phyloP scores from a whole-genome alignment of 2,888 invertebrate species.

The Chesias legatella region DNA sequence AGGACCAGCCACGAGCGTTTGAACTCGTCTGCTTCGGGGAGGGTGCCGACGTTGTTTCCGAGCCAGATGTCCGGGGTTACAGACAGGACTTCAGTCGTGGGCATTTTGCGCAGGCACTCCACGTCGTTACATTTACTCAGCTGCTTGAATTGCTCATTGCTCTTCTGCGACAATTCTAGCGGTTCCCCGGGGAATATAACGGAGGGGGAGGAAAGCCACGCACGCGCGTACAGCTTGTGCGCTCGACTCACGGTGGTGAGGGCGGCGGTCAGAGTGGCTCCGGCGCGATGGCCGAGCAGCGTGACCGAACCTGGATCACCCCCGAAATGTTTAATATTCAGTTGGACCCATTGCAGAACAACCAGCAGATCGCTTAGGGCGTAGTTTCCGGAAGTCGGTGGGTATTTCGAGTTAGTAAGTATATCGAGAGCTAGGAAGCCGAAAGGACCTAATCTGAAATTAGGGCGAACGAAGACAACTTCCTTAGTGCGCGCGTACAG shows the following conservation, averaged over 20 bases:
- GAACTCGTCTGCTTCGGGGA: slow-evolving; percentile 81
- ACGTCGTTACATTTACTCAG: slow-evolving; percentile 78
- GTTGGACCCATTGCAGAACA: slow-evolving; percentile 88
- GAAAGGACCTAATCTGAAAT: slow-evolving; percentile 88
- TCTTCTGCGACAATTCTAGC: slow-evolving; percentile 80
- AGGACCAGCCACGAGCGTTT: slow-evolving; percentile 88
- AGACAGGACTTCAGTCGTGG: slow-evolving; percentile 81
- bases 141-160: slow-evolving; percentile 82
- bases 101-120: slow-evolving; percentile 78
- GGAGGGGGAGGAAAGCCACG: slow-evolving; percentile 90
- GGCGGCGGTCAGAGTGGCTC: slow-evolving; percentile 90
- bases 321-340: slow-evolving; percentile 91
- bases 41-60: slow-evolving; percentile 81
- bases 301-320: slow-evolving; percentile 90
- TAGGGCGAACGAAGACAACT: slow-evolving; percentile 92
- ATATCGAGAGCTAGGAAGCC: slow-evolving; percentile 90
- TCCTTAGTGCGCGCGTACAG: slow-evolving; percentile 88
- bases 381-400: slow-evolving; percentile 91
- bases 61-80: slow-evolving; percentile 87
- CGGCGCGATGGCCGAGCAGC: slow-evolving; percentile 91
- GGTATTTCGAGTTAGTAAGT: slow-evolving; percentile 85
- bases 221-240: slow-evolving; percentile 85
- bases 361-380: slow-evolving; percentile 89
- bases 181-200: slow-evolving; percentile 85
- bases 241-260: slow-evolving; percentile 82